Percentiles rank a stretch among this genome's conserved stretches.
Conservation (phyloP, 2,797 vertebrate species). For the Zalophus californianus region DNA sequence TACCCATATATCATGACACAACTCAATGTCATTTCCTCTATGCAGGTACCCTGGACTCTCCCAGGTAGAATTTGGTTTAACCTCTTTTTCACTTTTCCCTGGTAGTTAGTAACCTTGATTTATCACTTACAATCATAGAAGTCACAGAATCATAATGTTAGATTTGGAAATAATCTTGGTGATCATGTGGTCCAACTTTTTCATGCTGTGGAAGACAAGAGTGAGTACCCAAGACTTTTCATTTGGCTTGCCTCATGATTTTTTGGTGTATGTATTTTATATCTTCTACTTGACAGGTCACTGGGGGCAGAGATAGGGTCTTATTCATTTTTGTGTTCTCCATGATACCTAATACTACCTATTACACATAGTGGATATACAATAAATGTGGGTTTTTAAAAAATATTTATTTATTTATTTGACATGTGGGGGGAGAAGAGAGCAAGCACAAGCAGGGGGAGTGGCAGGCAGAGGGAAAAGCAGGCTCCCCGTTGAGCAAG, state of each 20-base stretch:
- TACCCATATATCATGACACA: neutral
- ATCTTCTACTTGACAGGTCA: neutral
- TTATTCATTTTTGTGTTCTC: conserved; percentile 33
- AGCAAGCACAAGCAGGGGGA: no score
- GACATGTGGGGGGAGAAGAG: no score
- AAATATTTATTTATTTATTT: no score
- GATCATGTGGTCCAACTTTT: neutral
- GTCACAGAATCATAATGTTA: conserved; percentile 12
- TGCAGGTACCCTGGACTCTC: neutral
- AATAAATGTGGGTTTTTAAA: neutral
- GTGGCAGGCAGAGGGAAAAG: no score
- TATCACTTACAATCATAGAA: conserved; percentile 6
- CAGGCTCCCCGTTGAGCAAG: no score
- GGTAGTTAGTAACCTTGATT: neutral
- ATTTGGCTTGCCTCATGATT: conserved; percentile 27
- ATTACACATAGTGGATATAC: neutral
- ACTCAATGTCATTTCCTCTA: neutral
- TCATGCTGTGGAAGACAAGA: neutral
- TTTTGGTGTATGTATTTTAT: neutral
- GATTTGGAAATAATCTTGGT: neutral
- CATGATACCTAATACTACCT: conserved; percentile 4
- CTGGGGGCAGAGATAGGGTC: neutral
- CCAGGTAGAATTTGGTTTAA: neutral
- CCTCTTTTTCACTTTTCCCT: neutral
- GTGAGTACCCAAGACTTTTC: conserved; percentile 13